Evolutionary conservation across 1,140 invertebrate genomes (phyloP).

Genomic region (Drosophila virilis): DNA sequence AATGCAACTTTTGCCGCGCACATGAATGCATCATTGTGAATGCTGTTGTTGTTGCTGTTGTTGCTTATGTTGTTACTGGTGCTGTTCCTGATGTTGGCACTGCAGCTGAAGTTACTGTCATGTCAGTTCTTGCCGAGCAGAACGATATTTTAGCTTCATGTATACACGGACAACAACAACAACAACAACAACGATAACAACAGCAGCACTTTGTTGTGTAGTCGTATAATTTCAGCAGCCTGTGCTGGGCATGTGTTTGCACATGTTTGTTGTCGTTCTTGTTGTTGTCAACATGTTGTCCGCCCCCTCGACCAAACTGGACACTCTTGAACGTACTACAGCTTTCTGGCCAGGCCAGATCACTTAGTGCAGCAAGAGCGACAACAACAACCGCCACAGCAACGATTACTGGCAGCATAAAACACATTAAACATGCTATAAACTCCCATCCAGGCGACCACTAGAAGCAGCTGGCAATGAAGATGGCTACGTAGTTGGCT

Average conservation of each 20-base stretch:
- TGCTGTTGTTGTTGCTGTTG: constrained; percentile 39
- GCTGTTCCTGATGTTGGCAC: constrained; percentile 27
- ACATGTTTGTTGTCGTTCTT: constrained; percentile 59
- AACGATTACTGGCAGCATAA: constrained; percentile 19
- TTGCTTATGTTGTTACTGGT: constrained; percentile 6
- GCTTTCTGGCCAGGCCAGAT: constrained; percentile 48
- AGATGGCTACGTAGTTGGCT: not conserved
- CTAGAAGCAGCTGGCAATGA: constrained; percentile 23
- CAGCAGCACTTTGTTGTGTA: constrained; percentile 29
- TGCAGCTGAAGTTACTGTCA: constrained; percentile 72
- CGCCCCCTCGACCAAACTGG: constrained; percentile 46
- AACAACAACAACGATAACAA: constrained; percentile 30
- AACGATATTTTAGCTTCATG: constrained; percentile 67
- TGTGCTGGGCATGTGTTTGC: constrained; percentile 44
- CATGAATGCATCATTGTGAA: constrained; percentile 27
- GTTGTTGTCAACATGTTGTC: constrained; percentile 77
- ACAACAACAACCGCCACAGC: constrained; percentile 9
- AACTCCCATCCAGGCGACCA: constrained; percentile 9
- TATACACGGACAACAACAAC: constrained; percentile 37
- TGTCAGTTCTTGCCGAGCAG: constrained; percentile 62
- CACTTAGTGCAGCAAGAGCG: constrained; percentile 45
- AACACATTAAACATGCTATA: constrained; percentile 29
- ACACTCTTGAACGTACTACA: constrained; percentile 24
- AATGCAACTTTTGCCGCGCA: constrained; percentile 16
- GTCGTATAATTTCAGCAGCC: constrained; percentile 64